Percentiles rank a stretch among this genome's conserved stretches.
Conservation (phyloP, 1,140 invertebrate species). For the Apis dorsata region DNA sequence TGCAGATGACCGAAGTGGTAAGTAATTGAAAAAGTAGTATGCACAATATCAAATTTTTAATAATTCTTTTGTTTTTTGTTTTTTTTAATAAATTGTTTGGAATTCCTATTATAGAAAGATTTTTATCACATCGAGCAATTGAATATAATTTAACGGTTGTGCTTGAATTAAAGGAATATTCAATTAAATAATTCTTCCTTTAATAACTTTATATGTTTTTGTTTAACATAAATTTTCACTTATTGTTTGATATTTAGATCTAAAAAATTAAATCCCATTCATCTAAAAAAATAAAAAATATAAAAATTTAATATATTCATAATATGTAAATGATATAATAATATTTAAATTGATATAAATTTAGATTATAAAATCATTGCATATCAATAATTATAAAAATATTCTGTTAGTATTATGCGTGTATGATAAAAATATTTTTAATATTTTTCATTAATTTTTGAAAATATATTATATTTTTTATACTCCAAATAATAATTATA, state of each 20-base stretch:
- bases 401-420: too few relatives aligned
- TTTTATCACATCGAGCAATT: neutral
- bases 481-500: neutral
- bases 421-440: too few relatives aligned
- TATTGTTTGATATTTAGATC: neutral
- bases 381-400: too few relatives aligned
- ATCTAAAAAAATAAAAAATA: too few relatives aligned
- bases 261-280: neutral
- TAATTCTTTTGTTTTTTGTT: too few relatives aligned
- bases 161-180: neutral
- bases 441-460: neutral
- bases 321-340: too few relatives aligned
- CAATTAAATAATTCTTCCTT: neutral
- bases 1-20: slow-evolving; percentile 54
- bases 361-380: too few relatives aligned
- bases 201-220: neutral
- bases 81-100: neutral
- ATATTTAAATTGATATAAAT: too few relatives aligned
- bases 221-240: neutral
- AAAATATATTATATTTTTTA: neutral
- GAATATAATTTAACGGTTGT: neutral
- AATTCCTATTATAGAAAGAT: neutral
- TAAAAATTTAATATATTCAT: too few relatives aligned
- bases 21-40: slow-evolving; percentile 2
- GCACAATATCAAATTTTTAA: neutral